Evolutionary conservation across 1,140 invertebrate species (phyloP), one percentile per base, ranked within the genome.

Genomic region (Linepithema humile): DNA sequence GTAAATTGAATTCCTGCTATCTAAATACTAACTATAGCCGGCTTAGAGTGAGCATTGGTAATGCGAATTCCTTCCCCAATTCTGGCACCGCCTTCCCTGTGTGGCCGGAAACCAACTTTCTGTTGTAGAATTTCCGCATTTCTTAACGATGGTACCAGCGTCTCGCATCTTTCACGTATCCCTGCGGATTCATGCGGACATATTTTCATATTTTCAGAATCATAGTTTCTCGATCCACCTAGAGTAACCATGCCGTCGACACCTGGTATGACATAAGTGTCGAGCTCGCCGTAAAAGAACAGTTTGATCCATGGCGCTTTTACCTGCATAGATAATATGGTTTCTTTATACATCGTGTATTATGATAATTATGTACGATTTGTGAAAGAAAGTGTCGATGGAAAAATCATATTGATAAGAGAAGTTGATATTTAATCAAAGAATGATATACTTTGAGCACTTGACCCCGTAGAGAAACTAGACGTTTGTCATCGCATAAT

Each of bases 381-480:
- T 9, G 17, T 55, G 7, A 9, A 12, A 59, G 3, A 59, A 59
- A 40, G 1, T 15, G 1, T 53, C 6, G 23, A 23, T 7, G 32
- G 10, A 35, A n/a, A 23, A 1, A 53, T 53, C 0, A 32, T 35
- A n/a, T 20, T 5, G 7, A 40, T 53, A 7, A 53, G 12, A 7
- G 26, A 55, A 1, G 10, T 38, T 15, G 17, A 59, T 62, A 45
- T 62, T 6, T 17, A n/a, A 20, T n/a, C 1, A 5, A 35, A 59
- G 77, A 6, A 80, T 23, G 12, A 23, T 38, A 10, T 93, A 97
- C 97, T 95, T 98, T 98, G 17, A 97, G 94, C 1, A 99, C 95
- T 95, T 99, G 98, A 6, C 98, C 98, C 78, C 97, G 95, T n/a
- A 99, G 96, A 0, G 98, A 97, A 45, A 97, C 96, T 23, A 99